These are phyloP conservation scores for Xenus cinereus DNA, from an alignment of 2,113 vertebrate genomes.

Conservation along the genomic window DNA sequence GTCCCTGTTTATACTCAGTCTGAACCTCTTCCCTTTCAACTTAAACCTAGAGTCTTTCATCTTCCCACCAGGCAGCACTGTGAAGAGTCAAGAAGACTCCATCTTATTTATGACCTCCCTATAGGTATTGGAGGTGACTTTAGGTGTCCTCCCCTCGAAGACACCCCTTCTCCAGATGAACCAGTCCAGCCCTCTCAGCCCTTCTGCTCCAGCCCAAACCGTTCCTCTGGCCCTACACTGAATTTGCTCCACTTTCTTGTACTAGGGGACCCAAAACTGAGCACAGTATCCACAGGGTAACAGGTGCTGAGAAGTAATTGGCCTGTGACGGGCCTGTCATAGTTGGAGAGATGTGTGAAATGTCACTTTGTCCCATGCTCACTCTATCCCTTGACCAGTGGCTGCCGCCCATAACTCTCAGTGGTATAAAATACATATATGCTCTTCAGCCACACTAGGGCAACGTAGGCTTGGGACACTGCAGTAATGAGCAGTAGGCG, in stretches of 20 bases:
- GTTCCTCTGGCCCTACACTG: fast-evolving
- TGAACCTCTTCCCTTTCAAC: not conserved
- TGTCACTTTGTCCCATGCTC: not conserved
- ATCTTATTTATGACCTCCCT: not conserved
- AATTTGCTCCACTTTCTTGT: not conserved
- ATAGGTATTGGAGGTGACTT: not conserved
- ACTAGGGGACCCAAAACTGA: not conserved
- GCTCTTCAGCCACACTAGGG: not conserved
- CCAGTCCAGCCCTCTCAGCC: not conserved
- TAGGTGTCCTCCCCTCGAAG: not conserved
- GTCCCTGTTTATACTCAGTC: not conserved
- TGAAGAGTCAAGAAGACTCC: not conserved
- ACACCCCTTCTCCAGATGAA: not conserved
- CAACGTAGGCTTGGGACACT: not conserved
- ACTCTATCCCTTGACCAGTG: not conserved
- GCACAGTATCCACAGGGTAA: not conserved
- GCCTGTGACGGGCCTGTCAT: not conserved
- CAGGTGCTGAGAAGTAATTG: not conserved
- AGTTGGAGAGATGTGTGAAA: not conserved
- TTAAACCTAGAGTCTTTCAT: not conserved
- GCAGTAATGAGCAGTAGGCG: not conserved
- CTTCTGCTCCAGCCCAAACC: not conserved
- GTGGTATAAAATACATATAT: not conserved
- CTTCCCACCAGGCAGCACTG: not conserved
- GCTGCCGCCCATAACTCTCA: not conserved